Conservation (phyloP, 2,888 invertebrate genomes). For the Sepiola atlantica region DNA sequence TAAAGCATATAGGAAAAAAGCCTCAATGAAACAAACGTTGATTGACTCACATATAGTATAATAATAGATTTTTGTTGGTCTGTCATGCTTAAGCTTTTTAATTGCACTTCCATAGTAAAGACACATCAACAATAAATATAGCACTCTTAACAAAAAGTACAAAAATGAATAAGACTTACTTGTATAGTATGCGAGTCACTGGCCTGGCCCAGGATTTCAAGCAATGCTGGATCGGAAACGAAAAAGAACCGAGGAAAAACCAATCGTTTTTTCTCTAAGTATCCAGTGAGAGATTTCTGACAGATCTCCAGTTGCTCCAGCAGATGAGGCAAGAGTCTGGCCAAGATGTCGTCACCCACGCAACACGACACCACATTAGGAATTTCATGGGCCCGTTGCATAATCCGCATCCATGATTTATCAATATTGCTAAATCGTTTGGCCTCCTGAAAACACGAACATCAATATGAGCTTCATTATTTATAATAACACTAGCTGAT, state of each 20-base stretch:
- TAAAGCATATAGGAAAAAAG: too few species aligned
- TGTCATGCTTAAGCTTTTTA: too few species aligned
- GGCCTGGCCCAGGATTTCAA: constrained; percentile 76
- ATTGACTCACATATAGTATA: too few species aligned
- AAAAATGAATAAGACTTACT: constrained; percentile 56
- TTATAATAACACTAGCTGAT: too few species aligned
- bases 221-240: constrained; percentile 75
- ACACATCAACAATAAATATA: neutral
- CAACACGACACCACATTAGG: constrained; percentile 96
- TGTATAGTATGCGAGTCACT: constrained; percentile 76
- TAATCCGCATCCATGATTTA: constrained; percentile 97
- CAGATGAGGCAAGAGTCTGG: constrained; percentile 92
- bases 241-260: constrained; percentile 75
- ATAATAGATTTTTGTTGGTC: too few species aligned
- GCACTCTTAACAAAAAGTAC: neutral
- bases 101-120: too few species aligned
- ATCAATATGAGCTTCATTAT: neutral
- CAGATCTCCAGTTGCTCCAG: constrained; percentile 97
- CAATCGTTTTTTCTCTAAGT: constrained; percentile 75
- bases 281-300: constrained; percentile 95
- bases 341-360: constrained; percentile 93
- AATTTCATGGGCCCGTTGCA: constrained; percentile 93
- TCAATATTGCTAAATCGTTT: constrained; percentile 91
- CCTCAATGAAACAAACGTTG: too few species aligned
- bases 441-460: constrained; percentile 65